Percentiles rank a stretch among this genome's conserved stretches.
phyloP scores from a whole-genome alignment of 2,888 invertebrate genomes.

The Pristionchus fissidentatus region DNA sequence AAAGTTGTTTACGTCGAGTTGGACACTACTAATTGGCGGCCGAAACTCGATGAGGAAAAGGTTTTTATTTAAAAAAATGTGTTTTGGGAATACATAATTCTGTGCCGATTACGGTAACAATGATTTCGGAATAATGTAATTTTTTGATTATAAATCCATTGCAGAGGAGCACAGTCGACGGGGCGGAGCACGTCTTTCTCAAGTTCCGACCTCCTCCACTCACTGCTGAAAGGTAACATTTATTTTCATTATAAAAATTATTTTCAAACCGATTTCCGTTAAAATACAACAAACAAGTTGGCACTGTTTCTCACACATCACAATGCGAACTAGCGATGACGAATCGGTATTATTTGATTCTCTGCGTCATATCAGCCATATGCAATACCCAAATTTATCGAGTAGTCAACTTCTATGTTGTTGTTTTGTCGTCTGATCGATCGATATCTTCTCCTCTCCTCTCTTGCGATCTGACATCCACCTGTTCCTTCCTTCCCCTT shows the following conservation, averaged over 20 bases:
- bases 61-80: neutral
- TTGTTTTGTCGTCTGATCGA: neutral
- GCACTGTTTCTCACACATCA: no score
- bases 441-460: neutral
- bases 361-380: no score
- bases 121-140: neutral
- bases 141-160: neutral
- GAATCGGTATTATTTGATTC: no score
- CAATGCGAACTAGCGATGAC: no score
- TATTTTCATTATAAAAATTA: no score
- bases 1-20: constrained; percentile 46
- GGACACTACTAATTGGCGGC: neutral
- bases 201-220: constrained; percentile 3
- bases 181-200: constrained; percentile 8
- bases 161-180: constrained; percentile 4
- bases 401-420: neutral
- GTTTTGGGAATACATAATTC: no score
- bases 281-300: no score
- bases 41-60: constrained; percentile 1
- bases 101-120: neutral
- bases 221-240: neutral
- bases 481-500: neutral
- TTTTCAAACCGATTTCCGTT: no score
- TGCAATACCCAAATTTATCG: no score
- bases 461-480: neutral